Evolutionary conservation across 1,140 invertebrate species (phyloP).

Genomic region (Neodiprion pinetum): DNA sequence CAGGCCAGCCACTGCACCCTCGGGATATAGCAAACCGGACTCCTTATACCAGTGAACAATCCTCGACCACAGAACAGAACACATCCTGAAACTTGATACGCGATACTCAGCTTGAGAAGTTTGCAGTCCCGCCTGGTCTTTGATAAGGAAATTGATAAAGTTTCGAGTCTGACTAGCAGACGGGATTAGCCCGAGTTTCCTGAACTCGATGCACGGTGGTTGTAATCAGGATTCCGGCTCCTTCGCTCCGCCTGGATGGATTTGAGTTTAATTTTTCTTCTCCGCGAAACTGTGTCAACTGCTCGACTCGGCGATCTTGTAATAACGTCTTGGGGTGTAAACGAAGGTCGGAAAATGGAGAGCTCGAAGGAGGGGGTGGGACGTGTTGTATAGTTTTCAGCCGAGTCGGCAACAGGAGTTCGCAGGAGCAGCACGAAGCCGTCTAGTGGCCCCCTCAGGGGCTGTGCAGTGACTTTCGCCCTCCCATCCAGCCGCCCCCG

Average conservation of each 20-base stretch:
- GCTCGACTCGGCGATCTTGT: neutral
- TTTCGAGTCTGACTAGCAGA: slow-evolving; percentile 24
- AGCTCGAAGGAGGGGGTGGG: neutral
- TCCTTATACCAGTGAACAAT: slow-evolving; percentile 34
- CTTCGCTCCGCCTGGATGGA: neutral
- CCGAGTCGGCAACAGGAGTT: slow-evolving; percentile 52
- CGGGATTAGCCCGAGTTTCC: neutral
- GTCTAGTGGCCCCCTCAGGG: slow-evolving; percentile 56
- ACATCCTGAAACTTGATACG: slow-evolving; percentile 42
- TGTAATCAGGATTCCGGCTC: too few species aligned
- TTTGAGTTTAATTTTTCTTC: neutral
- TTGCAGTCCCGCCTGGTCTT: slow-evolving; percentile 37
- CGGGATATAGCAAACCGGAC: slow-evolving; percentile 36
- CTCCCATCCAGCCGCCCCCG: slow-evolving; percentile 5
- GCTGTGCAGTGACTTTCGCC: slow-evolving; percentile 55
- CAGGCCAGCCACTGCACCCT: slow-evolving; percentile 45
- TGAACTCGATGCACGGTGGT: neutral
- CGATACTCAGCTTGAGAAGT: slow-evolving; percentile 27
- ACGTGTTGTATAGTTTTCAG: slow-evolving; percentile 37
- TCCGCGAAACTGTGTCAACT: neutral
- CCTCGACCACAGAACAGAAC: slow-evolving; percentile 37
- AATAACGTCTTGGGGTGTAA: neutral
- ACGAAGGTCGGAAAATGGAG: neutral
- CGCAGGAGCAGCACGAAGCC: slow-evolving; percentile 47
- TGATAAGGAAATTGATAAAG: slow-evolving; percentile 58